These are phyloP conservation scores for Lamellibrachia luymesi DNA, from an alignment of 1,140 invertebrate species.

Conservation along the genomic window DNA sequence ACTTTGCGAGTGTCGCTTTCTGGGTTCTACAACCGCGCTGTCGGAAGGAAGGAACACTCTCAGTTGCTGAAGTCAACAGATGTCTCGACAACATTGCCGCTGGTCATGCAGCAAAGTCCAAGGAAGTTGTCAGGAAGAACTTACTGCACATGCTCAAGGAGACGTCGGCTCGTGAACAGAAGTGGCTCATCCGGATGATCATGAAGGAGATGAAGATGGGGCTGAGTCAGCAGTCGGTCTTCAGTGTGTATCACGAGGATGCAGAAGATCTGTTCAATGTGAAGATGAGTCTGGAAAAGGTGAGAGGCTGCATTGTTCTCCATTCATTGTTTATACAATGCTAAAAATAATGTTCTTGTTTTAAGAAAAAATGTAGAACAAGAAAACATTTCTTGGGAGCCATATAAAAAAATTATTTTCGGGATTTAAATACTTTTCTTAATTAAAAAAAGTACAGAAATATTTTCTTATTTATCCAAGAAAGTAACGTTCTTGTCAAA, in stretches of 20 bases:
- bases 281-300: constrained; percentile 70
- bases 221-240: constrained; percentile 67
- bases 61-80: constrained; percentile 68
- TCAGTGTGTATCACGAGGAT: constrained; percentile 77
- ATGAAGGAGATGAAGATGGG: constrained; percentile 72
- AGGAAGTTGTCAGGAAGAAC: constrained; percentile 52
- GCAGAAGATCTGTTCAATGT: constrained; percentile 75
- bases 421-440: too few relatives aligned
- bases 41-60: constrained; percentile 59
- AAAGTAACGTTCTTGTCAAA: background rate
- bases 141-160: constrained; percentile 62
- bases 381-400: too few relatives aligned
- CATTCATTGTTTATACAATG: too few relatives aligned
- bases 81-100: constrained; percentile 70
- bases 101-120: constrained; percentile 61
- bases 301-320: constrained; percentile 40
- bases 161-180: constrained; percentile 73
- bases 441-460: too few relatives aligned
- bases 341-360: too few relatives aligned
- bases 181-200: constrained; percentile 85
- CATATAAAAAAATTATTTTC: too few relatives aligned
- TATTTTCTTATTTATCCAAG: too few relatives aligned
- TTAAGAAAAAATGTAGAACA: too few relatives aligned
- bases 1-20: constrained; percentile 75
- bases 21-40: constrained; percentile 69